Conservation (phyloP, 2,888 invertebrate species). For the Coelinius sp. region DNA sequence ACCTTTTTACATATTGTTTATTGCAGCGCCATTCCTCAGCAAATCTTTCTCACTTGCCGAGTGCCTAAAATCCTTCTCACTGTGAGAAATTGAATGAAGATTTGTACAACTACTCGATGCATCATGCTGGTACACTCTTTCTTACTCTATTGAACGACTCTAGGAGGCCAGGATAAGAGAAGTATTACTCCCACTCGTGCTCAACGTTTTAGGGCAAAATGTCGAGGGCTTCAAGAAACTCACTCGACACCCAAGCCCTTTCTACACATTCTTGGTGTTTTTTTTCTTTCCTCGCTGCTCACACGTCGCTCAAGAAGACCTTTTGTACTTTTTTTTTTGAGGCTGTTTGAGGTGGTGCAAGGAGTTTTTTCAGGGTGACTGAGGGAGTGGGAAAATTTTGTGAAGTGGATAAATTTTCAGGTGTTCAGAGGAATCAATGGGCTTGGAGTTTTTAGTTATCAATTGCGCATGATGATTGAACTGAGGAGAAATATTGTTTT, state of each 20-base stretch:
- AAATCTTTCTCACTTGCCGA: neutral
- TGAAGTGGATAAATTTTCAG: too few relatives aligned
- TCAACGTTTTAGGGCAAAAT: constrained; percentile 20
- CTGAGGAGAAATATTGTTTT: too few relatives aligned
- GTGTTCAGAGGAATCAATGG: too few relatives aligned
- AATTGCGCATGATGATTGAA: too few relatives aligned
- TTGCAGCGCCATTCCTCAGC: constrained; percentile 32
- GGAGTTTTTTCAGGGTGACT: neutral
- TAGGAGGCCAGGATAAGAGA: constrained; percentile 42
- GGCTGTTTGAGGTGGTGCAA: neutral
- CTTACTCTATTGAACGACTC: constrained; percentile 36
- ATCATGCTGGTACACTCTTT: neutral
- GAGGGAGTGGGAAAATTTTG: neutral
- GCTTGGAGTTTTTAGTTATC: too few relatives aligned
- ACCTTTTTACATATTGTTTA: constrained; percentile 34
- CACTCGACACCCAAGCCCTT: constrained; percentile 13
- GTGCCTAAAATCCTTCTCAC: neutral
- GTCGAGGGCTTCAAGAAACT: constrained; percentile 12
- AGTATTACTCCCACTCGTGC: constrained; percentile 31
- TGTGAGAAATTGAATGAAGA: constrained; percentile 45
- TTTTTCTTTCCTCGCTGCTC: constrained; percentile 7
- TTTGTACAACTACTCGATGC: constrained; percentile 43
- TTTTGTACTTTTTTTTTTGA: neutral
- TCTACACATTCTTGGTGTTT: constrained; percentile 23
- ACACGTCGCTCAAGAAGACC: neutral